phyloP scores from a whole-genome alignment of 92 coral and sea anemone genomes.

The Pocillopora meandrina region DNA sequence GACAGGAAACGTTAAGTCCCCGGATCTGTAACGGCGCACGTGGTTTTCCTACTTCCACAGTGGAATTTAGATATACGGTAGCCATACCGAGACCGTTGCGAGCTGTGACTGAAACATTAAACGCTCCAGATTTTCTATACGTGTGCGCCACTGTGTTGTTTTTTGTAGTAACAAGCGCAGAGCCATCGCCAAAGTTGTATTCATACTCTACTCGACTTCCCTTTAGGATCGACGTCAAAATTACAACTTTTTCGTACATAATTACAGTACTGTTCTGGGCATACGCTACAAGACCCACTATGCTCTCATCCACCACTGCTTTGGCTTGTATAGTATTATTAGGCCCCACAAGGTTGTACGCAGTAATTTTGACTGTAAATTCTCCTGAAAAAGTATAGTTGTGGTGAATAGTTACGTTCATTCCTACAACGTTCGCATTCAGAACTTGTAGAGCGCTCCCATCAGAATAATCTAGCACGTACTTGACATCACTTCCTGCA shows the following conservation, averaged over 20 bases:
- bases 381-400: constrained; percentile 45
- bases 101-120: constrained; percentile 55
- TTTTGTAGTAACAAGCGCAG: constrained; percentile 7
- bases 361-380: constrained; percentile 48
- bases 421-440: constrained; percentile 23
- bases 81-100: constrained; percentile 47
- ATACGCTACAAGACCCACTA: constrained; percentile 47
- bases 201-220: constrained; percentile 57
- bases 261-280: constrained; percentile 5
- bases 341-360: constrained; percentile 63
- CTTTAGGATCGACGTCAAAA: constrained; percentile 19
- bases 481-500: constrained; percentile 78
- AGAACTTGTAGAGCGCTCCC: constrained; percentile 25
- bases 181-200: constrained; percentile 71
- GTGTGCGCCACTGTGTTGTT: constrained; percentile 28
- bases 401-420: constrained; percentile 38
- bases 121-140: constrained; percentile 48
- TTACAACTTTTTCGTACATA: constrained; percentile 32
- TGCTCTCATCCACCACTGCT: constrained; percentile 66
- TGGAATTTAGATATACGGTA: neutral
- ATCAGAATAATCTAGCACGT: constrained; percentile 59
- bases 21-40: constrained; percentile 50
- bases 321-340: constrained; percentile 10
- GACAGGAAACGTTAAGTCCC: constrained; percentile 59
- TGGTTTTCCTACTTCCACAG: constrained; percentile 34